A percentile compares a stretch with the other conserved stretches of the same genome.
These are phyloP conservation scores for Chironomus tepperi DNA, from an alignment of 1,140 invertebrate genomes.

Conservation along the genomic window DNA sequence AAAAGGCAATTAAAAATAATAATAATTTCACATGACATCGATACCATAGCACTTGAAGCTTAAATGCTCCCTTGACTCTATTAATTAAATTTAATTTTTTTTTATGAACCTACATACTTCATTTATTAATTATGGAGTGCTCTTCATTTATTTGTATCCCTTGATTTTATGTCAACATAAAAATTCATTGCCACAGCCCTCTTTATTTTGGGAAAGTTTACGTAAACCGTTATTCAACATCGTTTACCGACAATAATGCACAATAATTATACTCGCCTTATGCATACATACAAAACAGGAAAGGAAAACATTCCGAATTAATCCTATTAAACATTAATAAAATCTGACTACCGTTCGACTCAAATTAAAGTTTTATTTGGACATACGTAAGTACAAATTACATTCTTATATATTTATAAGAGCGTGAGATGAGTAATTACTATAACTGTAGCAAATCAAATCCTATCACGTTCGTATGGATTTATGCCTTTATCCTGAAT, in stretches of 20 bases:
- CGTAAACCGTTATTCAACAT: not conserved
- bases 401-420: not conserved
- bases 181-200: not conserved
- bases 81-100: not conserved
- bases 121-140: not conserved
- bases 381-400: not conserved
- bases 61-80: not conserved
- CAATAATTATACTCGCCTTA: not conserved
- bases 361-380: slow-evolving; percentile 22
- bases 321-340: slow-evolving; percentile 21
- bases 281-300: not conserved
- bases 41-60: not conserved
- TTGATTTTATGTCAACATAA: not conserved
- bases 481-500: not conserved
- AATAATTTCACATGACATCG: not conserved
- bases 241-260: not conserved
- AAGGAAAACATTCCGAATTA: not conserved
- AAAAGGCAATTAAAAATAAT: not conserved
- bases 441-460: not conserved
- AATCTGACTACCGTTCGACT: not conserved
- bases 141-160: not conserved
- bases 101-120: not conserved
- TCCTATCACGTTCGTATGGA: not conserved
- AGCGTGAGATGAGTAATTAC: not conserved
- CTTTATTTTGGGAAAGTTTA: not conserved